Base-by-base conservation (phyloP, 2,113 vertebrate species). In the Choloepus hoffmanni region DNA sequence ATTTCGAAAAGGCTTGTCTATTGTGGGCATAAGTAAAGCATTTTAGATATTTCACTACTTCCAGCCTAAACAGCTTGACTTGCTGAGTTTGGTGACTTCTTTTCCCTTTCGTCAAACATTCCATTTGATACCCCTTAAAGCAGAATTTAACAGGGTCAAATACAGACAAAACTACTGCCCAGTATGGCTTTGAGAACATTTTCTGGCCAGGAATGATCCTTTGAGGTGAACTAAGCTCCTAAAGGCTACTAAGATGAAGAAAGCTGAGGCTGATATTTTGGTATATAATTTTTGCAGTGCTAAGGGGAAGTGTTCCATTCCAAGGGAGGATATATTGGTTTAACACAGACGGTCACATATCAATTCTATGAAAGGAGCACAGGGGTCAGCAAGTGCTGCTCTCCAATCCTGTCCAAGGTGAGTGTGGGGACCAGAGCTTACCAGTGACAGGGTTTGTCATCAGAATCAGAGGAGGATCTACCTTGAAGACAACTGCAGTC, bases 61-160 rank as follows among this genome's bases (percentile, higher is more conserved):
- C 74, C 2, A 76, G 62, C 73, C 78, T 90, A 87, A 82, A 79
- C n/a, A 88, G 70, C 73, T 48, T 94, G 74, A 90, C 19, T 90
- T 74, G 70, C 77, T 94, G 89, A 95, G 85, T 79, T 91, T 90
- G 48, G 87, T 76, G 60, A 92, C 88, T 92, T 92, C 67, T 91
- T 83, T 79, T 58, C 14, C 79, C 65, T n/a, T 30, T 18, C 30
- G 70, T 43, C 90, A 97, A 72, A 83, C 36, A 62, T 92, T 89
- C 93, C 48, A 63, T 93, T 60, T 83, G 77, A 74, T 26, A 73
- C 74, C 85, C 63, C 77, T 94, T 96, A 85, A 70, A 90, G 50
- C 40, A 53, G 33, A 95, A 83, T 36, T 60, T 55, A 85, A 93
- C 23, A 92, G 33, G 87, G 83, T 92, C 43, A 77, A 70, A 89